Base-by-base conservation (phyloP, 2,888 invertebrate genomes). In the Oscheius onirici region DNA sequence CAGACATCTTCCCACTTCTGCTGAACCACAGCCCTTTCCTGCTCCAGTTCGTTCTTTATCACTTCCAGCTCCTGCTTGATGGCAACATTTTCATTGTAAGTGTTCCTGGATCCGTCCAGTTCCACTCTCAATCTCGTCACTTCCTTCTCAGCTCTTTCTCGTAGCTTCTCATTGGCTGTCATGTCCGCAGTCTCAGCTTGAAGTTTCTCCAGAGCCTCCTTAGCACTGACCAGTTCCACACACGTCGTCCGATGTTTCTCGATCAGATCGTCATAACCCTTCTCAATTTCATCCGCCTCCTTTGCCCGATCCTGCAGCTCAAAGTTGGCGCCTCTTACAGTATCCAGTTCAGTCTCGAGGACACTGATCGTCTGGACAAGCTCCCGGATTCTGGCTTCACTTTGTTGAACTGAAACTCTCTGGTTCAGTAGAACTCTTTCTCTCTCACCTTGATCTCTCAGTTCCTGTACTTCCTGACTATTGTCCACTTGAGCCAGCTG, bases 1-100 rank as follows among this genome's bases (percentile, higher is more conserved):
- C 61, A 63, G 28, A 54, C 41, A n/a, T 70, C 61, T 44, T 76
- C 63, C 67, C 79, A 66, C 26, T 78, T 75, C 20, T 63, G 24
- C 22, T 76, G 73, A 2, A 61, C 61, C 3, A 60, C 58, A 13
- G 73, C 57, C 24, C 67, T 69, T 51, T 80, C 76, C 26, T 61
- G 17, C 17, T 78, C 79, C 22, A 80, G 40, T 57, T 68, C 68
- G 1, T 17, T 20, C 28, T 52, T 44, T 20, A 74, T 40, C n/a
- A 41, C 24, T 20, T 69, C 54, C 20, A 58, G 52, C 49, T 72
- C 66, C 17, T 66, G 55, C 69, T 28, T 68, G 63, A 70, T 58
- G 44, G 20, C 49, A 41, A 44, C 68, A 57, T 10, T 71, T 68
- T 54, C 72, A 58, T 41, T 68, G 66, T n/a, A 60, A 34, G 24